Evolutionary conservation across 2,113 vertebrate species (phyloP).

Genomic region (Cheilinus undulatus): DNA sequence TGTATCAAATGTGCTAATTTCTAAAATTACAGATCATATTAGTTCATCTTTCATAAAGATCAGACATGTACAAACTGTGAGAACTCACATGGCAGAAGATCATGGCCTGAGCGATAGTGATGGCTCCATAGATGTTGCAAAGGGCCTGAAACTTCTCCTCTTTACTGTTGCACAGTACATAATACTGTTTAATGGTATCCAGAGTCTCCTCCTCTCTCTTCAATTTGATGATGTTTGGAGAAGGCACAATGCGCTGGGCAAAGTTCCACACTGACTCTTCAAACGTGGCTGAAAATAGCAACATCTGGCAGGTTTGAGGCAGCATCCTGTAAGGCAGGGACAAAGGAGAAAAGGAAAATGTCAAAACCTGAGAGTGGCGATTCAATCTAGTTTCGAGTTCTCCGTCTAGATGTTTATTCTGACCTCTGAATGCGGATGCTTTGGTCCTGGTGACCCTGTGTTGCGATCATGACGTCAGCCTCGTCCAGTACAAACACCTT

Average conservation of each 20-base stretch:
- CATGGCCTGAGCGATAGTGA: conserved; percentile 97
- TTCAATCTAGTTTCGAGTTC: background rate
- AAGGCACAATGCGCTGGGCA: conserved; percentile 94
- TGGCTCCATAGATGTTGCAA: conserved; percentile 93
- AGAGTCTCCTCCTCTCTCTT: conserved; percentile 97
- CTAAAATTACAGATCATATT: too few relatives aligned
- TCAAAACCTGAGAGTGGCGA: background rate
- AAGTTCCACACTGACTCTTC: conserved; percentile 97
- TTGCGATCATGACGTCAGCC: conserved; percentile 98
- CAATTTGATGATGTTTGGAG: conserved; percentile 96
- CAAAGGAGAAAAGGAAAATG: background rate
- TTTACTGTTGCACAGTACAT: conserved; percentile 89
- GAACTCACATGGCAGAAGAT: conserved; percentile 95
- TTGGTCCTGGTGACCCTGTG: conserved; percentile 98
- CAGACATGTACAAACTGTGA: background rate
- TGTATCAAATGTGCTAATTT: too few relatives aligned
- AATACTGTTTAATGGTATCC: conserved; percentile 98
- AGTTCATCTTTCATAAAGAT: background rate
- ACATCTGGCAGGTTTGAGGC: conserved; percentile 94
- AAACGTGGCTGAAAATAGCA: conserved; percentile 97
- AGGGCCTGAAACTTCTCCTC: conserved; percentile 97
- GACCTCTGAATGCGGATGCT: conserved; percentile 98
- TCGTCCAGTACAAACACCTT: conserved; percentile 97
- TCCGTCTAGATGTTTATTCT: background rate
- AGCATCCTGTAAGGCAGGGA: conserved; percentile 85